A percentile compares a stretch with the other conserved stretches of the same genome.
phyloP scores from a whole-genome alignment of 2,113 vertebrate species.

The Cariama cristata region DNA sequence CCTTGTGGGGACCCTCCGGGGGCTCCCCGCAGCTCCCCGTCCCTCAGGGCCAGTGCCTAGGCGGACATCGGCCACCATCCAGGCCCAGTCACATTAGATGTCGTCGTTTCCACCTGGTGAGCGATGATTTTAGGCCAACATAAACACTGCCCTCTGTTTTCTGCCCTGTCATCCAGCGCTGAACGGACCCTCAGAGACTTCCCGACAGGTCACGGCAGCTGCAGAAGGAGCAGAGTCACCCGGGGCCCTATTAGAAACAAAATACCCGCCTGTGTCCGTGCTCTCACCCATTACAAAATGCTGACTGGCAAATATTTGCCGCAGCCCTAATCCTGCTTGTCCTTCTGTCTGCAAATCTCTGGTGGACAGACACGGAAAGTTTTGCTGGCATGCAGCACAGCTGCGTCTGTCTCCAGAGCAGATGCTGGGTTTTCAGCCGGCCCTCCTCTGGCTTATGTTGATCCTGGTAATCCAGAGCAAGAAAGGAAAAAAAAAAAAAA shows the following conservation, averaged over 20 bases:
- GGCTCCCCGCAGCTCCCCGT: background rate
- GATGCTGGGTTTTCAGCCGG: background rate
- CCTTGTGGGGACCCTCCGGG: background rate
- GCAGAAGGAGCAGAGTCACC: background rate
- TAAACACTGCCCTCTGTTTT: background rate
- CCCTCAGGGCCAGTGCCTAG: background rate
- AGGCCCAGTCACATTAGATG: background rate
- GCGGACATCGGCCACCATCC: background rate
- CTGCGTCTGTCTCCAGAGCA: background rate
- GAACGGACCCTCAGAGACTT: background rate
- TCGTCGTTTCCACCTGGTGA: background rate
- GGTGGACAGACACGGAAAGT: background rate
- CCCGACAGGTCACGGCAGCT: fast-evolving
- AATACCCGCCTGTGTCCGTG: background rate
- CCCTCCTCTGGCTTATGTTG: background rate
- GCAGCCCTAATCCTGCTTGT: slow-evolving; percentile 34
- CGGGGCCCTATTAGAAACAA: background rate
- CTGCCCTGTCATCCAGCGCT: no score
- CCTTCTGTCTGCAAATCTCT: slow-evolving; percentile 58
- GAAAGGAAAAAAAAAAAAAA: background rate
- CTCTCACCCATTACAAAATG: slow-evolving; percentile 3
- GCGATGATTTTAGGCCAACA: background rate
- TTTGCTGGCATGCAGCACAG: background rate
- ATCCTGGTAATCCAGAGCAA: slow-evolving; percentile 13
- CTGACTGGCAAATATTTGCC: slow-evolving; percentile 45